Evolutionary conservation across 2,797 vertebrate genomes (phyloP).

Genomic region (Melanotaenia boesemani): DNA sequence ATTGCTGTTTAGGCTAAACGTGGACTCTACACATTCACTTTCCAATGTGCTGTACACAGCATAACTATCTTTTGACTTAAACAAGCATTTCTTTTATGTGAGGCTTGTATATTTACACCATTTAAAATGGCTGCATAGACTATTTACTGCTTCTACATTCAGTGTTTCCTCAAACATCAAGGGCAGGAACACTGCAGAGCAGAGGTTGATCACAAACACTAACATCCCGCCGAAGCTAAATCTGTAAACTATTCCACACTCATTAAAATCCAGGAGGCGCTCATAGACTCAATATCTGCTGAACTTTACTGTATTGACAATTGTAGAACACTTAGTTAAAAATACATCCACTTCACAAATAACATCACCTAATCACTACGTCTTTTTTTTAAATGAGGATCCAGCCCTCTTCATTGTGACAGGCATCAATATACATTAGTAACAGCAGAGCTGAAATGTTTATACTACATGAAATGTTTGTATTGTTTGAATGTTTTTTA

Average conservation of each 20-base stretch:
- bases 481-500: slow-evolving; percentile 16
- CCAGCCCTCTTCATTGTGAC: slow-evolving; percentile 61
- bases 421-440: slow-evolving; percentile 25
- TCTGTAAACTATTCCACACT: slow-evolving; percentile 24
- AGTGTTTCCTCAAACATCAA: slow-evolving; percentile 6
- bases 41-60: slow-evolving; percentile 22
- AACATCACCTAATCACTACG: slow-evolving; percentile 21
- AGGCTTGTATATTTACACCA: slow-evolving; percentile 32
- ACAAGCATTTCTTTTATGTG: slow-evolving; percentile 26
- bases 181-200: slow-evolving; percentile 7
- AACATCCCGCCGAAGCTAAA: slow-evolving; percentile 20
- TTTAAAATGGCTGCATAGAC: slow-evolving; percentile 63
- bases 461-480: slow-evolving; percentile 44
- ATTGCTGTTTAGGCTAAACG: not conserved
- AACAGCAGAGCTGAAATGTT: slow-evolving; percentile 29
- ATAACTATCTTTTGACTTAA: slow-evolving; percentile 23
- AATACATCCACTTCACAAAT: slow-evolving; percentile 38
- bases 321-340: slow-evolving; percentile 23
- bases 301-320: slow-evolving; percentile 29
- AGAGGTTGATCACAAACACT: slow-evolving; percentile 18
- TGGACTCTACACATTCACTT: not conserved
- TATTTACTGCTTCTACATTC: slow-evolving; percentile 20
- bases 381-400: slow-evolving; percentile 46
- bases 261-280: slow-evolving; percentile 7
- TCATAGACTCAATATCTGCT: slow-evolving; percentile 6